Evolutionary conservation across 2,797 vertebrate species (phyloP).

Genomic region (Darevskia mixta): DNA sequence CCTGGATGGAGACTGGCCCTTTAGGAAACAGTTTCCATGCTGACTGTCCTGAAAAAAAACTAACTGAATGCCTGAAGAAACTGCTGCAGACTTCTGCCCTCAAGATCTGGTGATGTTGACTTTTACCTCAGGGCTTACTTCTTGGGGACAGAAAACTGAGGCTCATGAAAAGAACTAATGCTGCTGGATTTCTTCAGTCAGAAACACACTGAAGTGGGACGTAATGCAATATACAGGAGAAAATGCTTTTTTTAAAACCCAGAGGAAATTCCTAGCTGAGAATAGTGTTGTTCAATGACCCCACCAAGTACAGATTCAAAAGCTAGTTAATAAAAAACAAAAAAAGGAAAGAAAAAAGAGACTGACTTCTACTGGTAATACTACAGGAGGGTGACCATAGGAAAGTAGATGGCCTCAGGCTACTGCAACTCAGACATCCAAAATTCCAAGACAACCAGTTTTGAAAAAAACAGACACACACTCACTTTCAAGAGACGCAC

Average conservation of each 20-base stretch:
- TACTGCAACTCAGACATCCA: conserved; percentile 29
- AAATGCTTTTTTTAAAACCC: too few relatives aligned
- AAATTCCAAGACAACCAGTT: conserved; percentile 31
- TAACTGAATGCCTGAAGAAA: not conserved
- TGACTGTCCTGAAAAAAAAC: not conserved
- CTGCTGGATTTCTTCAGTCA: not conserved
- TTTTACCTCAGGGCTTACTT: not conserved
- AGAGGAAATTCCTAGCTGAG: not conserved
- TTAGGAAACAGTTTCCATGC: not conserved
- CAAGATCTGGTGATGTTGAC: not conserved
- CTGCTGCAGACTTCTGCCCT: not conserved
- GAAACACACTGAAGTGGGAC: not conserved
- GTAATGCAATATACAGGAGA: not conserved
- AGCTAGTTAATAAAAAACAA: not conserved
- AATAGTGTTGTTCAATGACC: not conserved
- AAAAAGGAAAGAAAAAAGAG: not conserved
- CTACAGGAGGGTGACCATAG: conserved; percentile 2
- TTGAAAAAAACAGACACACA: conserved; percentile 2
- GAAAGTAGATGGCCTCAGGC: not conserved
- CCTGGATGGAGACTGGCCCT: not conserved
- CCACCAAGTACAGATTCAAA: conserved; percentile 11
- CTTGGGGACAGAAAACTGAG: not conserved
- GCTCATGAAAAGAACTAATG: not conserved
- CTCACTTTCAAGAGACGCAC: not conserved
- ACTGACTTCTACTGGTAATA: not conserved